Evolutionary conservation across 2,888 invertebrate species (phyloP), one percentile per base, ranked within the genome.

Genomic region (Caenorhabditis wallacei): DNA sequence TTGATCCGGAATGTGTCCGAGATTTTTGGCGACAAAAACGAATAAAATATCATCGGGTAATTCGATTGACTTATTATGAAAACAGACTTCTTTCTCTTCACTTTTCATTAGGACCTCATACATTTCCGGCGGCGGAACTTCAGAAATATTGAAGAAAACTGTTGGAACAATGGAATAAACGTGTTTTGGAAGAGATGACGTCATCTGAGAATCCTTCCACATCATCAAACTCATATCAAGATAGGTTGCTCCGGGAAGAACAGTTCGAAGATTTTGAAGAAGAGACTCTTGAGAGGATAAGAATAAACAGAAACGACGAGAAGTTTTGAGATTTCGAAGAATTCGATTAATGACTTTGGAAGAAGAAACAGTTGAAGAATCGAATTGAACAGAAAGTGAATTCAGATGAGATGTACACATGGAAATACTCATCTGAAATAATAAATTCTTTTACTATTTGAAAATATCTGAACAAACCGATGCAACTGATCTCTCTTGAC

Each of bases 31-130:
- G 1, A 84, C 80, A 37, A 85, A 85, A 37, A 85, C 75, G 7
- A 85, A 79, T 16, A 81, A 63, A 70, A 83, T 76, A 43, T 84
- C 85, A 13, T 85, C 85, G 5, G 85, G 85, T 5, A 85, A 48
- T 46, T 85, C 85, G 20, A 82, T 48, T 26, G 64, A 35, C 51
- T 64, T 68, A 48, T 74, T 78, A 51, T 59, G 59, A 74, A 59
- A 86, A 61, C 78, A 84, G 0, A 81, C 68, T 40, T 82, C 82
- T 35, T 72, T 82, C 35, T 82, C 82, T 26, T 82, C 82, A n/a
- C 48, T 54, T 64, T 78, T 82, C 82, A 82, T 82, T 43, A 82
- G 26, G 57, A 82, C 54, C 43, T 85, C 85, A 37, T 78, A 83
- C 80, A 83, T 82, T 69, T 85, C 85, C 5, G 81, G 80, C 1